These are phyloP conservation scores for Tetropium fuscum DNA, from an alignment of 2,888 invertebrate species.

Conservation along the genomic window DNA sequence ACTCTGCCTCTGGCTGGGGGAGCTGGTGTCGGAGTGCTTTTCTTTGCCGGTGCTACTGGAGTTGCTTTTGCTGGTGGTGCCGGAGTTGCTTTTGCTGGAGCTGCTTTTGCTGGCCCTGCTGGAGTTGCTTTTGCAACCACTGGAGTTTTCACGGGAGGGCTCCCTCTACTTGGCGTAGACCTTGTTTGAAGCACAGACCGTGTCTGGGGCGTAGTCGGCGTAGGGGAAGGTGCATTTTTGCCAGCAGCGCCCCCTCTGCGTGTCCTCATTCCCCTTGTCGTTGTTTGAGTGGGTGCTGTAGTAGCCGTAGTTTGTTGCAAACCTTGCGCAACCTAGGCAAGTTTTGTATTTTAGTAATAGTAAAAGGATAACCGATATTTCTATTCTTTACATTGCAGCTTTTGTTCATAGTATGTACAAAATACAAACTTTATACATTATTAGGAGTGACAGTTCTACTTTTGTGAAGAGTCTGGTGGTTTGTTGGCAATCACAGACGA, in stretches of 20 bases:
- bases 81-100: neutral
- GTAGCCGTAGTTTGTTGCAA: conserved; percentile 27
- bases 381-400: too few relatives aligned
- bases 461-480: too few relatives aligned
- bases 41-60: neutral
- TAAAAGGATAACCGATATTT: too few relatives aligned
- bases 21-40: conserved; percentile 3
- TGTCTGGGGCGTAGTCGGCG: conserved; percentile 1
- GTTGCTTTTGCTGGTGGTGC: conserved; percentile 3
- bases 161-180: conserved; percentile 13
- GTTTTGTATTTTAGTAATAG: too few relatives aligned
- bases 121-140: neutral
- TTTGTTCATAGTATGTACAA: too few relatives aligned
- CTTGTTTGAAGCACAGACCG: conserved; percentile 18
- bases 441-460: too few relatives aligned
- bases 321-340: conserved; percentile 16
- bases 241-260: conserved; percentile 21
- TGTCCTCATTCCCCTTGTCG: conserved; percentile 8
- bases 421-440: too few relatives aligned
- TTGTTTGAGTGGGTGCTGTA: conserved; percentile 5
- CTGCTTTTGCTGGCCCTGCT: neutral
- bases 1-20: conserved; percentile 35
- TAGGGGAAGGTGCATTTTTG: neutral
- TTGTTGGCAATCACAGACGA: too few relatives aligned
- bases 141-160: neutral